phyloP scores from a whole-genome alignment of 1,140 invertebrate genomes.

The Trachymyrmex septentrionalis region DNA sequence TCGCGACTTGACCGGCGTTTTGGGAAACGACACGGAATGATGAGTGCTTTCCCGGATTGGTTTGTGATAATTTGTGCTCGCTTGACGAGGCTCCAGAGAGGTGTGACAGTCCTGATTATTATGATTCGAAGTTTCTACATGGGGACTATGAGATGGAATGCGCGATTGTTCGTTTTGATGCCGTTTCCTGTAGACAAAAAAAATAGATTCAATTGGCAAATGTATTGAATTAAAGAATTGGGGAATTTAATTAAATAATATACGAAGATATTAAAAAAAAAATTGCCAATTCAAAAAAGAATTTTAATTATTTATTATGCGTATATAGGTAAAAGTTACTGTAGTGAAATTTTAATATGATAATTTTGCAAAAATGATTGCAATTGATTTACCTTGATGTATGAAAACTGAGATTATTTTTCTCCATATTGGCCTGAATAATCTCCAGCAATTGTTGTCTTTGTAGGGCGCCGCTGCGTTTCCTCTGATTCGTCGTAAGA shows the following conservation, averaged over 20 bases:
- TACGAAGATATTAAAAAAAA: slow-evolving; percentile 13
- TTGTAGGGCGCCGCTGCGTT: slow-evolving; percentile 91
- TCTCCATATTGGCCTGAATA: slow-evolving; percentile 96
- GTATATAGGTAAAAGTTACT: not conserved
- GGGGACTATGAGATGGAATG: slow-evolving; percentile 77
- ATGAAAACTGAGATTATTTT: slow-evolving; percentile 95
- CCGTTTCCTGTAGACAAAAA: slow-evolving; percentile 79
- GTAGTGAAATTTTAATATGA: slow-evolving; percentile 12
- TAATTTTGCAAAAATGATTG: not conserved
- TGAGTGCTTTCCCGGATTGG: slow-evolving; percentile 80
- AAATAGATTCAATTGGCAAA: not conserved
- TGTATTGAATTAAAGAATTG: not conserved
- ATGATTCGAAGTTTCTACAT: slow-evolving; percentile 77
- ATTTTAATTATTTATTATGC: not conserved
- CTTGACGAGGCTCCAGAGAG: slow-evolving; percentile 65
- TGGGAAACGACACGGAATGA: slow-evolving; percentile 75
- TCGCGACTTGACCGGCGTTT: slow-evolving; percentile 78
- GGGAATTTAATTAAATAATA: not conserved
- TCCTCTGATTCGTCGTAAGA: slow-evolving; percentile 82
- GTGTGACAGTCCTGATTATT: slow-evolving; percentile 74
- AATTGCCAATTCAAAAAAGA: not conserved
- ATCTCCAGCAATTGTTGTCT: slow-evolving; percentile 94
- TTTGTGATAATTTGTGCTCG: slow-evolving; percentile 76
- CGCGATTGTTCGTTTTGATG: slow-evolving; percentile 82
- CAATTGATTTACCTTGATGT: slow-evolving; percentile 89